Evolutionary conservation across 1,140 invertebrate genomes (phyloP), one percentile per base, ranked within the genome.

Genomic region (Rhopalosiphum padi): DNA sequence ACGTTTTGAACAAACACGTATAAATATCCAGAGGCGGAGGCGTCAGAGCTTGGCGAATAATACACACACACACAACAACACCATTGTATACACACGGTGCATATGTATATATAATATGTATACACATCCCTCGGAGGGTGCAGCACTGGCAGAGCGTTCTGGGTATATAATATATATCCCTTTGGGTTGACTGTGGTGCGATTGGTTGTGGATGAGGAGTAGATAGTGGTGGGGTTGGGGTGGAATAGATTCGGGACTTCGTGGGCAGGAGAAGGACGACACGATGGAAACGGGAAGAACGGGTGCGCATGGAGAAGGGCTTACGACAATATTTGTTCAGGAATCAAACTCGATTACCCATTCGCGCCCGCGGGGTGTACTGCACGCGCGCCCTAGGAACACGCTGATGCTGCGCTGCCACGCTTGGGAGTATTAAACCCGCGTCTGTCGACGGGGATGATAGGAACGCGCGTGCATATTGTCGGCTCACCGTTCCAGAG

Each of bases 321-420:
- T 93, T 93, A 93, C 41, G 82, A 93, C 91, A 93, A 93, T 93
- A 93, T 93, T 93, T 93, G 82, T 93, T 86, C 91, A 30, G 91
- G 91, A 93, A 93, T 93, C 91, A 93, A 93, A 93, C 91, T 93
- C 91, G 91, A 93, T 93, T 93, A 93, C 91, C 91, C 91, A 55
- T 93, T 93, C 77, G 82, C 91, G 91, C 91, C 91, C 91, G 77
- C 91, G 91, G 48, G 91, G 48, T 85, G 41, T 53, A 35, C 90
- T 35, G 82, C 82, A 43, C 77, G 35, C 77, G 82, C 88, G 88
- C 53, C 53, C 53, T 4, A 60, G 88, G 51, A 90, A 37, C 30
- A 48, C 87, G n/a, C 51, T 23, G 87, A 89, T 21, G 86, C 43
- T n/a, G 85, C 43, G 41, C 41, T 43, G 83, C 83, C 43, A 6